Evolutionary conservation across 2,797 vertebrate genomes (phyloP).

Genomic region (Spinibarbus caldwelli): DNA sequence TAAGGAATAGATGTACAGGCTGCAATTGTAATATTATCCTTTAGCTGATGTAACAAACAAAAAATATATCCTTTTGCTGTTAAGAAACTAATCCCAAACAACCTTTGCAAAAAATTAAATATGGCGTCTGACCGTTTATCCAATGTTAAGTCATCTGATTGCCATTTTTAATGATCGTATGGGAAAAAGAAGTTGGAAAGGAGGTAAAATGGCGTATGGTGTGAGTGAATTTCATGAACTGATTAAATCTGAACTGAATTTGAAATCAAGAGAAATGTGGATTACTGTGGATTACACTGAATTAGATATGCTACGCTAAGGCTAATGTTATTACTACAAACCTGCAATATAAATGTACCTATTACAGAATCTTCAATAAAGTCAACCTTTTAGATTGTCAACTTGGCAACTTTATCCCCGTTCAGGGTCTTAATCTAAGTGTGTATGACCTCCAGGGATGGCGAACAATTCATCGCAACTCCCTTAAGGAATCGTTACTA

Average conservation of each 20-base stretch:
- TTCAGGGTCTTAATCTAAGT: conserved; percentile 23
- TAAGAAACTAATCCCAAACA: neutral
- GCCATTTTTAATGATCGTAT: conserved; percentile 65
- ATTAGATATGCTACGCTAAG: neutral
- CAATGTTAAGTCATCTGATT: conserved; percentile 62
- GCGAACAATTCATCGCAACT: conserved; percentile 2
- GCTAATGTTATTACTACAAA: neutral
- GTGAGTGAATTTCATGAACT: conserved; percentile 61
- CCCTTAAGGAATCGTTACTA: neutral
- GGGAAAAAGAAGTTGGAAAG: conserved; percentile 74
- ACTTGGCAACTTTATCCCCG: conserved; percentile 2
- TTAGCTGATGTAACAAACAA: conserved; percentile 63
- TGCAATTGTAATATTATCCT: neutral
- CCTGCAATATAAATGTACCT: neutral
- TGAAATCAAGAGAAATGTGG: conserved; percentile 63
- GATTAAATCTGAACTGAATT: conserved; percentile 64
- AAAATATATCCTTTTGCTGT: neutral
- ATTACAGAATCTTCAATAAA: neutral
- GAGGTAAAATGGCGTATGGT: conserved; percentile 74
- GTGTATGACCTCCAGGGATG: conserved; percentile 20
- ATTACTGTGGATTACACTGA: too few relatives aligned
- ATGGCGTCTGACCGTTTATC: neutral
- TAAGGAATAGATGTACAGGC: neutral
- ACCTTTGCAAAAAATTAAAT: conserved; percentile 20
- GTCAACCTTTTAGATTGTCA: neutral